phyloP scores from a whole-genome alignment of 2,797 vertebrate genomes.

The Coendou prehensilis region DNA sequence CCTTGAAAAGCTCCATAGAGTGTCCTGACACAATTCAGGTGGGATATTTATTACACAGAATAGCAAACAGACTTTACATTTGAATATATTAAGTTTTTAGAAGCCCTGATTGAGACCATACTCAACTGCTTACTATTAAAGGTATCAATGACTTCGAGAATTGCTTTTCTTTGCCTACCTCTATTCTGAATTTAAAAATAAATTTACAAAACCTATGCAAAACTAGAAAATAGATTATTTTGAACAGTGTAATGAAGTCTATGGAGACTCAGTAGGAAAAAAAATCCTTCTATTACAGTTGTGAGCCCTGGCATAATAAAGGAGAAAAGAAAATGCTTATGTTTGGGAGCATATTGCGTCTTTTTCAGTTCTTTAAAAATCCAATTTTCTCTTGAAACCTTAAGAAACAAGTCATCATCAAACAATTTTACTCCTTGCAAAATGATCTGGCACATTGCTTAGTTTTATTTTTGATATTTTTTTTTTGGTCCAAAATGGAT shows the following conservation, averaged over 20 bases:
- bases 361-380: background rate
- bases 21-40: background rate
- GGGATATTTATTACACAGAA: background rate
- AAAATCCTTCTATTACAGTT: background rate
- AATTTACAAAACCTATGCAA: background rate
- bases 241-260: background rate
- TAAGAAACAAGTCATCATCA: background rate
- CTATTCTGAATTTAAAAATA: background rate
- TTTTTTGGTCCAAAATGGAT: background rate
- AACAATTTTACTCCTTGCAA: conserved; percentile 1
- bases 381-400: background rate
- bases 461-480: background rate
- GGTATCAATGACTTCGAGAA: background rate
- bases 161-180: background rate
- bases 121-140: background rate
- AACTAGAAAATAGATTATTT: conserved; percentile 8
- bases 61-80: background rate
- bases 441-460: background rate
- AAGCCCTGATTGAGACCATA: background rate
- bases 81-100: background rate
- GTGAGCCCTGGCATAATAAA: background rate
- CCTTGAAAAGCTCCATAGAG: background rate
- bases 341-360: background rate
- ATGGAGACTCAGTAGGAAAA: background rate
- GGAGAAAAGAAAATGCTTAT: background rate